These are phyloP conservation scores for Psittacula cyanocephala DNA, from an alignment of 2,113 vertebrate genomes.

Conservation along the genomic window DNA sequence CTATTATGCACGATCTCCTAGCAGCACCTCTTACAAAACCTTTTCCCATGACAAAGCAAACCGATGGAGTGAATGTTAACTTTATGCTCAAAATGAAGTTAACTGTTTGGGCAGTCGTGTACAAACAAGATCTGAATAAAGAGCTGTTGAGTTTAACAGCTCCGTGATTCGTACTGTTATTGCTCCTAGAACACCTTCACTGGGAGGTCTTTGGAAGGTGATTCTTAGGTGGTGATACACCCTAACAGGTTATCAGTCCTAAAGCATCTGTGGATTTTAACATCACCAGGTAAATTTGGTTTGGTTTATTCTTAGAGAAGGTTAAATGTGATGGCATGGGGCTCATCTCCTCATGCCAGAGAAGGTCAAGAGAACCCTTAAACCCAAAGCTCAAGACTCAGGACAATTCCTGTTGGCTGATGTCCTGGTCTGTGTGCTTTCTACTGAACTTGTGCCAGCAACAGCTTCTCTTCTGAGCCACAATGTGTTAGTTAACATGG, in stretches of 20 bases:
- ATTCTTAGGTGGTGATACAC: neutral
- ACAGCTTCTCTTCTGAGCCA: neutral
- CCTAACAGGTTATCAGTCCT: neutral
- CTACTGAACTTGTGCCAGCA: rapidly evolving
- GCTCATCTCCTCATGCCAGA: neutral
- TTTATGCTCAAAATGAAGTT: neutral
- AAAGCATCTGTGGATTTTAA: neutral
- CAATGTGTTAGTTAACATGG: neutral
- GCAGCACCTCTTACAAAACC: neutral
- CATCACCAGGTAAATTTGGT: neutral
- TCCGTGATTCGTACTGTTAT: neutral
- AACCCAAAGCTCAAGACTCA: neutral
- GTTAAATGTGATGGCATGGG: neutral
- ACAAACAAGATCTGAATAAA: neutral
- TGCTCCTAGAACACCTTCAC: neutral
- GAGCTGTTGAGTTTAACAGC: neutral
- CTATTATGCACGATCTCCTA: neutral
- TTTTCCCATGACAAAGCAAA: neutral
- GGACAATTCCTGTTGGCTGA: neutral
- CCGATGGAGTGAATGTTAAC: neutral
- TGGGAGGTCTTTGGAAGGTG: neutral
- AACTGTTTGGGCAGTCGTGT: neutral
- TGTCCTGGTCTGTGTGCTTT: neutral
- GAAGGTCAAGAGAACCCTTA: neutral
- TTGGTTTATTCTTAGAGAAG: neutral